Conservation (phyloP, 2,797 vertebrate genomes). For the Cheirogaleus major region DNA sequence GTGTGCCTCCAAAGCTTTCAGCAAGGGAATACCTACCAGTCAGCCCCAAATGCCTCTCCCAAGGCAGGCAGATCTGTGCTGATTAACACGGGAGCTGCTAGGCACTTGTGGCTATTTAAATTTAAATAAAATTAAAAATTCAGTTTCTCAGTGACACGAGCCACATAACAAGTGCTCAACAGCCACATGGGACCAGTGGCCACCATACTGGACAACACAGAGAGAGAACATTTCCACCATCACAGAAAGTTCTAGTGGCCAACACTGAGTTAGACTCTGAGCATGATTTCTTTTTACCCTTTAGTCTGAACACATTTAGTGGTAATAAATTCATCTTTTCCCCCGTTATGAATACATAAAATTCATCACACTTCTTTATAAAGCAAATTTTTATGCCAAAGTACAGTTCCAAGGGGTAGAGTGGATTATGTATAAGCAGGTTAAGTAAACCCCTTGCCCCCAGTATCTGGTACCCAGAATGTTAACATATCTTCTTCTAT, state of each 20-base stretch:
- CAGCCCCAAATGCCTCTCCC: neutral
- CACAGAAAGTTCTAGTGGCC: neutral
- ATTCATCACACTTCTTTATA: neutral
- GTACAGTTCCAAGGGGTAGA: neutral
- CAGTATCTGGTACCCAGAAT: neutral
- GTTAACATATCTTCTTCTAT: neutral
- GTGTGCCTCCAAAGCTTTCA: neutral
- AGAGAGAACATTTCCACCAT: too few species aligned
- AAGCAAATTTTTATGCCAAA: neutral
- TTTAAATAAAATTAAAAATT: neutral
- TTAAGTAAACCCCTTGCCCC: neutral
- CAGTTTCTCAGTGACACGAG: neutral
- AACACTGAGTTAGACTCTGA: accelerated
- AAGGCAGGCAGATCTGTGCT: too few species aligned
- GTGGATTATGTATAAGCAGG: neutral
- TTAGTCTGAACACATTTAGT: neutral
- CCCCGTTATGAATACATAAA: neutral
- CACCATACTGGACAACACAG: neutral
- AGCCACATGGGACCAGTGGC: neutral
- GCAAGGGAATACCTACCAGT: neutral
- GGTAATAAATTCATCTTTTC: neutral
- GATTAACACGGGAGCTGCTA: accelerated
- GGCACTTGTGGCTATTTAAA: neutral
- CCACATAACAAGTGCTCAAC: neutral
- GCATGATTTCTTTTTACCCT: neutral